Evolutionary conservation across 2,888 invertebrate species (phyloP).

Genomic region (Patella depressa): DNA sequence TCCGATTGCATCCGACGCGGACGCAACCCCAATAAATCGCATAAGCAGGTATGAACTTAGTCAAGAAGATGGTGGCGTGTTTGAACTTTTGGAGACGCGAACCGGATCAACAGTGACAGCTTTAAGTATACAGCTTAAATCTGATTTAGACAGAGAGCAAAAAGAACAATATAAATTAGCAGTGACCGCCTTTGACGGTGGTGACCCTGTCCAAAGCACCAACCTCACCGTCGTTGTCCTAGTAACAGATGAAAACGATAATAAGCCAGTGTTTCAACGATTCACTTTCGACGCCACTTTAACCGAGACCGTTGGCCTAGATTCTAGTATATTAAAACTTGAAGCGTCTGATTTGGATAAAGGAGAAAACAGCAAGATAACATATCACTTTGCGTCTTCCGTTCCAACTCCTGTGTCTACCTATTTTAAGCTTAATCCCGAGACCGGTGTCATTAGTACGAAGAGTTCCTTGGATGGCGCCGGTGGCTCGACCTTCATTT

Average conservation of each 20-base stretch:
- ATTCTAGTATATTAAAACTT: constrained; percentile 26
- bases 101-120: constrained; percentile 10
- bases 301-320: constrained; percentile 26
- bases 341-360: constrained; percentile 34
- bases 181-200: constrained; percentile 27
- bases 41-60: constrained; percentile 33
- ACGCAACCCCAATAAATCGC: constrained; percentile 27
- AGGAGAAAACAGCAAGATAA: constrained; percentile 35
- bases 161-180: constrained; percentile 23
- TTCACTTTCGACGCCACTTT: constrained; percentile 24
- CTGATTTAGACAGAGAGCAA: constrained; percentile 33
- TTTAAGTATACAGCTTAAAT: constrained; percentile 10
- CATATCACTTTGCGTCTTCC: constrained; percentile 23
- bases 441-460: constrained; percentile 30
- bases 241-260: constrained; percentile 34
- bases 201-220: constrained; percentile 19
- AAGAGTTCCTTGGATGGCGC: constrained; percentile 26
- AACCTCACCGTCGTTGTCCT: constrained; percentile 25
- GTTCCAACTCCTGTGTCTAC: constrained; percentile 24
- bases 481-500: constrained; percentile 32
- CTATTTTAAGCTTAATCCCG: constrained; percentile 29
- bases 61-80: constrained; percentile 16
- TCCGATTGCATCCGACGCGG: constrained; percentile 34
- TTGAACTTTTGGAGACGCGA: not conserved
- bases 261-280: constrained; percentile 28